Conservation (phyloP, 2,113 vertebrate genomes). For the Bungarus multicinctus region DNA sequence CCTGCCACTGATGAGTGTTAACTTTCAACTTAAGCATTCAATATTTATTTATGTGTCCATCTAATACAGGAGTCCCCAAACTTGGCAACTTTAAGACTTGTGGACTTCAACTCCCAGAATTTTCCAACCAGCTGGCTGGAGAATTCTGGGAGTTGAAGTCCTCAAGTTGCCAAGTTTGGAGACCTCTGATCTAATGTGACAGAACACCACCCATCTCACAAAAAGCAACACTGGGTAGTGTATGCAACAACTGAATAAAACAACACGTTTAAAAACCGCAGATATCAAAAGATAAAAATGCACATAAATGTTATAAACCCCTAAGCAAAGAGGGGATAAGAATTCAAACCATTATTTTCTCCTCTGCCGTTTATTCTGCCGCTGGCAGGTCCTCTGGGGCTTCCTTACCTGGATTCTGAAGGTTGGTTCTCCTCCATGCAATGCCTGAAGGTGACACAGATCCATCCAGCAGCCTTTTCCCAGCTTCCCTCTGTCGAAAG, state of each 20-base stretch:
- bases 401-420: constrained; percentile 54
- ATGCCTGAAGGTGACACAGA: constrained; percentile 16
- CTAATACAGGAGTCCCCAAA: neutral
- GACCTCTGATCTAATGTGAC: too few relatives aligned
- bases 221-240: neutral
- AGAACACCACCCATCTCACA: neutral
- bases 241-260: neutral
- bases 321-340: neutral
- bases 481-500: constrained; percentile 10
- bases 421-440: constrained; percentile 53
- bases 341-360: neutral
- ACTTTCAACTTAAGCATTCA: neutral
- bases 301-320: neutral
- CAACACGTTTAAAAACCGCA: neutral
- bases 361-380: too few relatives aligned
- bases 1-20: neutral
- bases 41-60: neutral
- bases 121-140: too few relatives aligned
- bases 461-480: constrained; percentile 24
- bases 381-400: neutral
- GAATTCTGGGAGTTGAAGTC: too few relatives aligned
- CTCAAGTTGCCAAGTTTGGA: too few relatives aligned
- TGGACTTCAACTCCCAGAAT: too few relatives aligned
- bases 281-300: neutral
- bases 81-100: too few relatives aligned